These are phyloP conservation scores for Dromococcyx pavoninus DNA, from an alignment of 2,797 vertebrate genomes.

Conservation along the genomic window DNA sequence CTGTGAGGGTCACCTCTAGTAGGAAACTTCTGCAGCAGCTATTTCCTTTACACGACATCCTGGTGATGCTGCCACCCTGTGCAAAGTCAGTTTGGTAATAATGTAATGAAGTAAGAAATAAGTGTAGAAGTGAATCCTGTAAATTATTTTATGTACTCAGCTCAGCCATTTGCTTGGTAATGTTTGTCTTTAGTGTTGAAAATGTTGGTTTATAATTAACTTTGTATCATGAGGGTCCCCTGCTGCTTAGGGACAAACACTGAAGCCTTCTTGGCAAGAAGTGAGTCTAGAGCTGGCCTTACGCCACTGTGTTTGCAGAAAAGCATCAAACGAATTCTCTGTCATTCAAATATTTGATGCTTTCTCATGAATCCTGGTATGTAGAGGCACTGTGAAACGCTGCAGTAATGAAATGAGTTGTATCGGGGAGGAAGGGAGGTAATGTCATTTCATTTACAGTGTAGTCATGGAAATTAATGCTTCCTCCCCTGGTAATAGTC, in stretches of 20 bases:
- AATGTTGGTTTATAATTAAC: neutral
- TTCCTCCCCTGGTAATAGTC: neutral
- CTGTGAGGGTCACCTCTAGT: neutral
- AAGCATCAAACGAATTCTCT: neutral
- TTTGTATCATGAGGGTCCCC: neutral
- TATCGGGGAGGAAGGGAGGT: neutral
- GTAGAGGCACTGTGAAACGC: neutral
- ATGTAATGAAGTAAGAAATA: neutral
- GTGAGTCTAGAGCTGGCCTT: neutral
- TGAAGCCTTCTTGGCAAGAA: neutral
- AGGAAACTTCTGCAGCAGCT: neutral
- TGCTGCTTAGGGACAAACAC: neutral
- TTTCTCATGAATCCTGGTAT: neutral
- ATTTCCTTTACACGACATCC: rapidly evolving
- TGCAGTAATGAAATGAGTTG: neutral
- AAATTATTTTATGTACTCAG: neutral
- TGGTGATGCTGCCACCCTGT: neutral
- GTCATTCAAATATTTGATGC: neutral
- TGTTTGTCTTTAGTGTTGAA: neutral
- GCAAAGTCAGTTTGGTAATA: neutral
- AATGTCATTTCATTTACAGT: rapidly evolving
- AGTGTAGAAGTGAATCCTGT: neutral
- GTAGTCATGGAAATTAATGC: neutral
- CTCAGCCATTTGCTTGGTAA: neutral
- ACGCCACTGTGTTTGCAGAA: neutral